Evolutionary conservation across 2,113 vertebrate species (phyloP), one percentile per base, ranked within the genome.

Genomic region (Oenanthe oenanthe): DNA sequence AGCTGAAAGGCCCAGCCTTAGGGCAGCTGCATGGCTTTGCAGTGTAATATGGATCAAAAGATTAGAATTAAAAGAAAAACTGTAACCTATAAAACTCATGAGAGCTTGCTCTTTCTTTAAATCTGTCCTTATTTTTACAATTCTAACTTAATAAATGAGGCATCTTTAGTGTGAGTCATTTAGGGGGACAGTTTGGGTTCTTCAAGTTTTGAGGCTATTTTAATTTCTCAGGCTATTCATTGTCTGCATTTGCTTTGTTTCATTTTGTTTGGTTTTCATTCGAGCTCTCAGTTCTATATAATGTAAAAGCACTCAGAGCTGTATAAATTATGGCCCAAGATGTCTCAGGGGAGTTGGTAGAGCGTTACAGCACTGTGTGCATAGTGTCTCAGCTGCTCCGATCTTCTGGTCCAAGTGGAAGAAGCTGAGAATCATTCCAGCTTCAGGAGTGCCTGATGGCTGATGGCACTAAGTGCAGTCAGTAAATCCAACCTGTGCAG

Each of bases 171-270:
- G 34, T 91, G 93, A 96, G 66, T 92, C 84, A 94, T 79, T 75
- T 47, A 42, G 77, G 42, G 70, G 74, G 66, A 79, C 74, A 75
- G 57, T 87, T 96, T 89, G 91, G 61, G 70, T 82, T 93, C 84
- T 89, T 77, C 70, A 78, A 71, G 86, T 97, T 96, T 95, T 53
- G 70, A 89, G 84, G 83, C 84, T 96, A 63, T 95, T 95, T 92
- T 93, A 78, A 84, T 95, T 97, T 95, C 88, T 95, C 80, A 78
- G 86, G 70, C 95, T 95, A 53, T 95, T 97, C 91, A 95, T 96
- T 96, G 94, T 95, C 83, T 96, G n/a, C 48, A 8, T 95, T 92
- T 94, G 85, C 85, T 94, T 95, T 95, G 92, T 95, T 95, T 89
- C 60, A 40, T 91, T 93, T 89, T 67, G 65, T 95, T 93, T 95